Evolutionary conservation across 2,113 vertebrate species (phyloP).

Genomic region (Lophotis ruficrista): DNA sequence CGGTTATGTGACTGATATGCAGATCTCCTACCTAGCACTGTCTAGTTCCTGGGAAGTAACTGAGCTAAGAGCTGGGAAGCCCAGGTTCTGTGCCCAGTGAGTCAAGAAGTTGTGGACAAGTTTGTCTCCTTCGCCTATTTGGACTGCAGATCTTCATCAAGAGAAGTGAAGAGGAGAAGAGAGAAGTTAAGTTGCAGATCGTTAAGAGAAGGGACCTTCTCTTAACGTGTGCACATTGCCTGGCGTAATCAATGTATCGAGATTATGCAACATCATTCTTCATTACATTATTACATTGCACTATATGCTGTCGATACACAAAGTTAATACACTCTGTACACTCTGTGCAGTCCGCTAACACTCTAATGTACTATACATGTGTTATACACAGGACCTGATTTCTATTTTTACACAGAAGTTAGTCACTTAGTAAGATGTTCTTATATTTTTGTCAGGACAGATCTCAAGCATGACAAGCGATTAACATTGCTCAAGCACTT

Average conservation of each 20-base stretch:
- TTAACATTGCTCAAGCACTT: background rate
- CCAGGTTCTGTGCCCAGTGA: background rate
- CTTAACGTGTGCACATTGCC: rapidly evolving
- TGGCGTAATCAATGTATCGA: rapidly evolving
- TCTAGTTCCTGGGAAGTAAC: slow-evolving; percentile 14
- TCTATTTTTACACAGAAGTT: background rate
- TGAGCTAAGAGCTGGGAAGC: background rate
- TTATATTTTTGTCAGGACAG: background rate
- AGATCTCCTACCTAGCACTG: background rate
- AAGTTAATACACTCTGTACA: background rate
- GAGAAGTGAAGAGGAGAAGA: too few relatives aligned
- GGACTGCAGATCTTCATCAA: background rate
- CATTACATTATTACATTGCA: background rate
- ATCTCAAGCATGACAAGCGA: background rate
- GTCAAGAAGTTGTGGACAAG: background rate
- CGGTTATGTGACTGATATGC: slow-evolving; percentile 6
- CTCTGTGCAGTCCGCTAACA: background rate
- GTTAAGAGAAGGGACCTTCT: background rate
- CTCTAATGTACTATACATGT: background rate
- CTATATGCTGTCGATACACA: background rate
- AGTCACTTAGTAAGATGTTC: background rate
- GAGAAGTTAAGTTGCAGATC: too few relatives aligned
- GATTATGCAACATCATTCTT: background rate
- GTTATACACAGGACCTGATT: background rate
- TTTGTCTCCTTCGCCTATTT: background rate